phyloP scores from a whole-genome alignment of 2,797 vertebrate genomes.

The Falco biarmicus region DNA sequence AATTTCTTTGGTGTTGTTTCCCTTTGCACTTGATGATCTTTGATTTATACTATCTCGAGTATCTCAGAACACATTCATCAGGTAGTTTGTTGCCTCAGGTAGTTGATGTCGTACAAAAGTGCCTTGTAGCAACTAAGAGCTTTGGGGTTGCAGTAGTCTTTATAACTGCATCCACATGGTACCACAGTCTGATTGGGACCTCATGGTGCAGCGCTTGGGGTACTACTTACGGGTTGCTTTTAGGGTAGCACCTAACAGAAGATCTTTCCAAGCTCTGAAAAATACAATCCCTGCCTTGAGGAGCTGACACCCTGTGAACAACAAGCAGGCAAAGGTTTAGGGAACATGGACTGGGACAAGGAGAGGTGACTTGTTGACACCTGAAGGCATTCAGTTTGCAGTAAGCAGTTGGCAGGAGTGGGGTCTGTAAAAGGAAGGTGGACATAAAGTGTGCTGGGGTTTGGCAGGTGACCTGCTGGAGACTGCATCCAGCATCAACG shows the following conservation, averaged over 20 bases:
- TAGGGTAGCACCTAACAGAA: background rate
- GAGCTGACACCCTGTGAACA: background rate
- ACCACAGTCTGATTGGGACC: fast-evolving
- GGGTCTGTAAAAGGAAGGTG: background rate
- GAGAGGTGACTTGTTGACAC: background rate
- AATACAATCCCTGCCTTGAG: background rate
- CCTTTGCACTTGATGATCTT: background rate
- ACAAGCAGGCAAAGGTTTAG: background rate
- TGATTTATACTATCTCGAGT: background rate
- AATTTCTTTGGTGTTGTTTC: background rate
- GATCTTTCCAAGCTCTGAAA: background rate
- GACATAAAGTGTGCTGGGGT: fast-evolving
- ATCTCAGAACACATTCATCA: background rate
- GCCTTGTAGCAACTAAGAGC: background rate
- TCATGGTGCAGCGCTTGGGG: background rate
- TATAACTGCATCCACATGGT: background rate
- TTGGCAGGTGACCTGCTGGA: background rate
- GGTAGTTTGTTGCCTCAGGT: background rate
- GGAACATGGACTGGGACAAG: background rate
- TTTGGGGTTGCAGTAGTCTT: background rate
- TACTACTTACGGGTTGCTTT: background rate
- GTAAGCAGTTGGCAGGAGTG: background rate
- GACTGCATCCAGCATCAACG: fast-evolving
- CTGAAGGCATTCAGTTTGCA: background rate
- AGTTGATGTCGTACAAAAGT: fast-evolving